Percentiles rank a stretch among this genome's conserved stretches.
Conservation (phyloP, 1,140 invertebrate species). For the Panulirus ornatus region DNA sequence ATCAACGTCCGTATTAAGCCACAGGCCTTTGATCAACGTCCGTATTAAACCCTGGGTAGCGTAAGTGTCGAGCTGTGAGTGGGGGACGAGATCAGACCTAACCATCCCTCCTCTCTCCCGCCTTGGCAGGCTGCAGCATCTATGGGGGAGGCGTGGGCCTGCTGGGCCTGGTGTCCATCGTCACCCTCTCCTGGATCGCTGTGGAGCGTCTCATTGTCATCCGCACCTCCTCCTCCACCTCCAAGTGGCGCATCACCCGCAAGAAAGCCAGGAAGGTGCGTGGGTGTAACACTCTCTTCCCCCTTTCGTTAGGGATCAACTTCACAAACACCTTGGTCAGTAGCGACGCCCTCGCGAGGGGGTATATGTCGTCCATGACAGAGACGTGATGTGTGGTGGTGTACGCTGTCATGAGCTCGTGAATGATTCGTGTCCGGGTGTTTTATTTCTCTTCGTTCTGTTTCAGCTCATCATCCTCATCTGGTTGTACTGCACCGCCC, state of each 20-base stretch:
- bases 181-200: slow-evolving; percentile 80
- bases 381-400: too few species aligned
- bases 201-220: slow-evolving; percentile 81
- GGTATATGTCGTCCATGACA: too few species aligned
- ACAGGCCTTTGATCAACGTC: too few species aligned
- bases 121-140: slow-evolving; percentile 79
- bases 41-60: too few species aligned
- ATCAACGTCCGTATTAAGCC: too few species aligned
- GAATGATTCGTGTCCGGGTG: background rate
- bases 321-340: too few species aligned
- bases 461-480: slow-evolving; percentile 79
- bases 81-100: too few species aligned
- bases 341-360: too few species aligned
- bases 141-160: slow-evolving; percentile 80
- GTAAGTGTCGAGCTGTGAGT: too few species aligned
- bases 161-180: slow-evolving; percentile 81
- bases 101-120: background rate
- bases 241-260: slow-evolving; percentile 53
- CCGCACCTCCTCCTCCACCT: slow-evolving; percentile 49
- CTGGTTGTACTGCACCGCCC: slow-evolving; percentile 80
- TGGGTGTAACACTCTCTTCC: background rate
- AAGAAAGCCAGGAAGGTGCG: slow-evolving; percentile 44
- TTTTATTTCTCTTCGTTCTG: background rate
- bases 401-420: too few species aligned
- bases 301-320: too few species aligned